phyloP scores from a whole-genome alignment of 2,888 invertebrate species.

The Machimus rusticus region DNA sequence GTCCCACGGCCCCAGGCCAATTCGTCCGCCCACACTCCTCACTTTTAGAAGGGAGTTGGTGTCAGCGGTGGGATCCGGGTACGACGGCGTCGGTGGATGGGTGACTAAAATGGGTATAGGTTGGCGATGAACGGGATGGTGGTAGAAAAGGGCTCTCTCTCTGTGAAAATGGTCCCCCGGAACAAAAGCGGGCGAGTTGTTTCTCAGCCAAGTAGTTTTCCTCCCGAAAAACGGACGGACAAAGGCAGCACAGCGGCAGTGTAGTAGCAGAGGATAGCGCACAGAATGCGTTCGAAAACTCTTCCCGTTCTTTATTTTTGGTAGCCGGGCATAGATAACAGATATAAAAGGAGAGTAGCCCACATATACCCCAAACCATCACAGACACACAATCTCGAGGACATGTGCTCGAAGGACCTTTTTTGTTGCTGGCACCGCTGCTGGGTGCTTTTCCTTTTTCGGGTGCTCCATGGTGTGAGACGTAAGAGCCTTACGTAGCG shows the following conservation, averaged over 20 bases:
- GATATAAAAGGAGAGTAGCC: conserved; percentile 36
- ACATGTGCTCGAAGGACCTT: conserved; percentile 43
- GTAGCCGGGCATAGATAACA: conserved; percentile 33
- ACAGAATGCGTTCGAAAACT: conserved; percentile 35
- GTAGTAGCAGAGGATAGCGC: conserved; percentile 1
- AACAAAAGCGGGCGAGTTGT: conserved; percentile 23
- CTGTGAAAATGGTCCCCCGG: conserved; percentile 9
- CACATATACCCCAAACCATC: conserved; percentile 23
- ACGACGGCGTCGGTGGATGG: not conserved
- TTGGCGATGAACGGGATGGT: not conserved
- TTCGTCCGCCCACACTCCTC: not conserved
- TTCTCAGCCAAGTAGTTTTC: conserved; percentile 40
- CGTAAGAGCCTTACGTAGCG: conserved; percentile 35
- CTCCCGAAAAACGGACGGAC: conserved; percentile 34
- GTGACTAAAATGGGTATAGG: not conserved
- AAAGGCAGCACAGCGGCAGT: conserved; percentile 5
- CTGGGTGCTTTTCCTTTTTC: conserved; percentile 42
- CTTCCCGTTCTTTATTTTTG: conserved; percentile 30
- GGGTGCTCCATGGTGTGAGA: conserved; percentile 21
- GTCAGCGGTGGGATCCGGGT: not conserved
- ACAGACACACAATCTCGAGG: conserved; percentile 32
- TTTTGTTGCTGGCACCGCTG: conserved; percentile 43
- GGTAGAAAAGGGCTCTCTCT: not conserved
- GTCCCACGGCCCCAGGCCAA: not conserved
- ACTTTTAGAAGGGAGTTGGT: not conserved